Conservation (phyloP, 2,797 vertebrate genomes). For the Lates japonicus region DNA sequence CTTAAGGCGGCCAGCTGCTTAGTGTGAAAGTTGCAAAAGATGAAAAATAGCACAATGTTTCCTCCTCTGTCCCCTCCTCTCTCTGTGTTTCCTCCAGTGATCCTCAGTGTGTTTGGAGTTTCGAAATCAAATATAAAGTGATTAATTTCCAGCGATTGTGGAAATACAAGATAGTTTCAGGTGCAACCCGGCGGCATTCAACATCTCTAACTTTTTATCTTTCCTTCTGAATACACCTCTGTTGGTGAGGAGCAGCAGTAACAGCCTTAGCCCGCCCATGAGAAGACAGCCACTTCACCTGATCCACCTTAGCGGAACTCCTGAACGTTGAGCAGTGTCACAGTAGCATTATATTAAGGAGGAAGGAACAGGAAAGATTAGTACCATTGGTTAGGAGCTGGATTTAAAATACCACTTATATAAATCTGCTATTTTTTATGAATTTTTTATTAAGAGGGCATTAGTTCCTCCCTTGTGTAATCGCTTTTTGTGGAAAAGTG, state of each 20-base stretch:
- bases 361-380: background rate
- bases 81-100: background rate
- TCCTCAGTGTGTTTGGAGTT: background rate
- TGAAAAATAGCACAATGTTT: background rate
- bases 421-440: background rate
- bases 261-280: slow-evolving; percentile 68
- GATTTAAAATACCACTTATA: background rate
- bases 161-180: background rate
- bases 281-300: slow-evolving; percentile 65
- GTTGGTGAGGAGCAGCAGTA: slow-evolving; percentile 86
- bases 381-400: background rate
- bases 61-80: background rate
- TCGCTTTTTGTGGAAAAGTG: background rate
- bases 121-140: background rate
- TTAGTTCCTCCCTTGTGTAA: background rate
- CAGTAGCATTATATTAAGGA: too few relatives aligned
- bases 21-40: slow-evolving; percentile 12
- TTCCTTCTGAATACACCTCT: slow-evolving; percentile 74
- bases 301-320: slow-evolving; percentile 67
- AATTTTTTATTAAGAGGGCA: background rate
- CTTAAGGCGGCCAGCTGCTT: slow-evolving; percentile 22
- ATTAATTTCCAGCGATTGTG: background rate
- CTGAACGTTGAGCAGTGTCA: slow-evolving; percentile 81
- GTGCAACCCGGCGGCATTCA: background rate
- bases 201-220: slow-evolving; percentile 3